Evolutionary conservation across 37 sponge, comb jelly and placozoan species (phyloP).

Genomic region (Cladorhizidae sp.): DNA sequence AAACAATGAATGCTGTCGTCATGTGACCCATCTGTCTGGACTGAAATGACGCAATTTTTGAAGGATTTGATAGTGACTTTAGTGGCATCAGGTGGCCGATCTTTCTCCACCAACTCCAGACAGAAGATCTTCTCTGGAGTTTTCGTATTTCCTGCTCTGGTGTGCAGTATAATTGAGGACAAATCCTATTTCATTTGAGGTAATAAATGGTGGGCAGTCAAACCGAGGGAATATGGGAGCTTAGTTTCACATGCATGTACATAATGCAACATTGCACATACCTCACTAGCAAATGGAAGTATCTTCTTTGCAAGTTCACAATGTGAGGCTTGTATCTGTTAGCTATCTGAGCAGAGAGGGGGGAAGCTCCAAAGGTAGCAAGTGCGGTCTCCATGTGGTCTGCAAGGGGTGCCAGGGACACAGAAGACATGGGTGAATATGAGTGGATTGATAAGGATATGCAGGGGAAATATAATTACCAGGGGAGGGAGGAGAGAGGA

Average conservation of each 20-base stretch:
- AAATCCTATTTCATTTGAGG: background rate
- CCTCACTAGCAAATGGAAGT: slow-evolving; percentile 58
- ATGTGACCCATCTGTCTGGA: too few species aligned
- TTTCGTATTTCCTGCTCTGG: too few species aligned
- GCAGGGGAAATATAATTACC: background rate
- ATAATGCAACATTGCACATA: background rate
- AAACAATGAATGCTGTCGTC: too few species aligned
- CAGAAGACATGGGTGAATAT: background rate
- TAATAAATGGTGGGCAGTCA: too few species aligned
- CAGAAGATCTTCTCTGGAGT: too few species aligned
- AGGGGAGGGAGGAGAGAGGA: background rate
- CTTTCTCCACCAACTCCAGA: too few species aligned
- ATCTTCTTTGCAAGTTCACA: slow-evolving; percentile 56
- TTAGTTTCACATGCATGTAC: too few species aligned
- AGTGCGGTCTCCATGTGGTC: slow-evolving; percentile 61
- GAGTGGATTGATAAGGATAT: background rate
- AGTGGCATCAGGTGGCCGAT: too few species aligned
- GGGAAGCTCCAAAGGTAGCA: slow-evolving; percentile 7
- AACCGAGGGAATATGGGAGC: too few species aligned
- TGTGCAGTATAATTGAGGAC: too few species aligned
- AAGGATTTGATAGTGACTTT: too few species aligned
- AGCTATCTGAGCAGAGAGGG: slow-evolving; percentile 4
- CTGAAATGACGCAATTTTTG: too few species aligned
- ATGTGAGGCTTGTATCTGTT: slow-evolving; percentile 27
- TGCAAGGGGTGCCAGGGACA: background rate